Percentiles rank a stretch among this genome's conserved stretches.
Evolutionary conservation across 1,140 invertebrate species (phyloP).

Genomic region (Diprion similis): DNA sequence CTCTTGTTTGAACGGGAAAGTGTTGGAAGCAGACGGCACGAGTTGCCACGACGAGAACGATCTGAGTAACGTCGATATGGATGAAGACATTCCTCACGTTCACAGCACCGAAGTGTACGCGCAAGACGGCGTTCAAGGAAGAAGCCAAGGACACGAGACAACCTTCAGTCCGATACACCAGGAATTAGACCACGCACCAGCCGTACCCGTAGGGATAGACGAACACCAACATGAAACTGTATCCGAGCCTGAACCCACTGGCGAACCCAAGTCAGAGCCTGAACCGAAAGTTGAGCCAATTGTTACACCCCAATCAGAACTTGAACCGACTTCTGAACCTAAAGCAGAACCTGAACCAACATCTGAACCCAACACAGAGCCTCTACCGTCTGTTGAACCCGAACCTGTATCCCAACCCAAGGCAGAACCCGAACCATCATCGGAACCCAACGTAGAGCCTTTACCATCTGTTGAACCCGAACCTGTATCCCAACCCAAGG

Average conservation of each 20-base stretch:
- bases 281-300: conserved; percentile 29
- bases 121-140: conserved; percentile 46
- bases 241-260: conserved; percentile 33
- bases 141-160: conserved; percentile 56
- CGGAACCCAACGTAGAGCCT: conserved; percentile 42
- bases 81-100: conserved; percentile 23
- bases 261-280: conserved; percentile 42
- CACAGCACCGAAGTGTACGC: conserved; percentile 27
- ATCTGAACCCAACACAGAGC: conserved; percentile 41
- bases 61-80: conserved; percentile 45
- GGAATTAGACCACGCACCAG: conserved; percentile 37
- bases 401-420: conserved; percentile 21
- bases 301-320: conserved; percentile 26
- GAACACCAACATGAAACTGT: conserved; percentile 41
- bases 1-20: conserved; percentile 68
- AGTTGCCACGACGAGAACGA: conserved; percentile 52
- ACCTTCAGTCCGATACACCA: conserved; percentile 50
- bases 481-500: conserved; percentile 15
- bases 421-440: conserved; percentile 34
- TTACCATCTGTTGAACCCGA: conserved; percentile 39
- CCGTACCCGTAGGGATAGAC: conserved; percentile 29
- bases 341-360: conserved; percentile 35
- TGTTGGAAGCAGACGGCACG: conserved; percentile 58
- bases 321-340: conserved; percentile 33
- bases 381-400: conserved; percentile 38